These are phyloP conservation scores for Cavia porcellus DNA, from an alignment of 2,113 vertebrate genomes.

Conservation along the genomic window DNA sequence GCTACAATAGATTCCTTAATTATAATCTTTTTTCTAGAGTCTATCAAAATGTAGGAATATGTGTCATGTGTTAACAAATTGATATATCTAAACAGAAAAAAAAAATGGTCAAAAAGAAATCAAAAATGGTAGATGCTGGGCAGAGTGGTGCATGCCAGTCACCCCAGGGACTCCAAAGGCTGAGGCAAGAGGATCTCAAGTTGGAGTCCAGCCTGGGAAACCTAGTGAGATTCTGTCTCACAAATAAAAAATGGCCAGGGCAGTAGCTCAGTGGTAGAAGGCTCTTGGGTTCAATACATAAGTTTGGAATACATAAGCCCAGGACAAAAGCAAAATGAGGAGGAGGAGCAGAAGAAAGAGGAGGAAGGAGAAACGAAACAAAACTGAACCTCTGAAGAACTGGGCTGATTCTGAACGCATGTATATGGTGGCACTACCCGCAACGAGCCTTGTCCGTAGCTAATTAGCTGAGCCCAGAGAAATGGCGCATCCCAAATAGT, in stretches of 20 bases:
- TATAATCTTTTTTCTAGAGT: slow-evolving; percentile 19
- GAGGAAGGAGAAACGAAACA: not conserved
- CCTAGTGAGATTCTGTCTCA: not conserved
- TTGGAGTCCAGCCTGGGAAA: not conserved
- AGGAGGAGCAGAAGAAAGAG: not conserved
- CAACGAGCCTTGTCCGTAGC: not conserved
- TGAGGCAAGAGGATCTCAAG: not conserved
- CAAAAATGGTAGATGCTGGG: not conserved
- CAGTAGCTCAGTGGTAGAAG: not conserved
- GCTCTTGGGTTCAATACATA: not conserved
- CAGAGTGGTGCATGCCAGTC: not conserved
- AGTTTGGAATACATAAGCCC: too few relatives aligned
- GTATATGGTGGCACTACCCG: not conserved
- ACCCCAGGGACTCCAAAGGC: not conserved
- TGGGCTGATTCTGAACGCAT: not conserved
- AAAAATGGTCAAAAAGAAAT: not conserved
- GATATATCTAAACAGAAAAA: slow-evolving; percentile 14
- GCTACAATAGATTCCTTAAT: slow-evolving; percentile 12
- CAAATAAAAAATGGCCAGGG: not conserved
- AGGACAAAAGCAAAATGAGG: not conserved
- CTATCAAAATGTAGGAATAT: slow-evolving; percentile 35
- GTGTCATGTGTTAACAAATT: not conserved
- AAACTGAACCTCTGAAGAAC: not conserved
- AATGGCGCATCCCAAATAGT: not conserved
- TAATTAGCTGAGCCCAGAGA: not conserved